Percentiles rank a stretch among this genome's conserved stretches.
These are phyloP conservation scores for Noctua janthe DNA, from an alignment of 2,888 invertebrate genomes.

Conservation along the genomic window DNA sequence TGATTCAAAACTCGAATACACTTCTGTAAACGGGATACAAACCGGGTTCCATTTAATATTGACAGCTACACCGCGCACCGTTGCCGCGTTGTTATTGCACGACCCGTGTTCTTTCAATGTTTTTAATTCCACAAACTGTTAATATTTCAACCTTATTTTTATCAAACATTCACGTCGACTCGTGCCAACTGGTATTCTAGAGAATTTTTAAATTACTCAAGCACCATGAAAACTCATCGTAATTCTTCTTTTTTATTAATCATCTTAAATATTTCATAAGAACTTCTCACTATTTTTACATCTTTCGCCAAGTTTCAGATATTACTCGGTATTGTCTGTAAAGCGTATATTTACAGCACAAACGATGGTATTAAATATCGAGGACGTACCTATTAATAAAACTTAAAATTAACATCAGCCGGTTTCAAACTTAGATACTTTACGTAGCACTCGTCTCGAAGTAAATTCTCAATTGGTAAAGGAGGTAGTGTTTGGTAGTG, in stretches of 20 bases:
- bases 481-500: constrained; percentile 62
- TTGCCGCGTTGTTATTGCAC: not conserved
- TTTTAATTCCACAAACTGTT: constrained; percentile 6
- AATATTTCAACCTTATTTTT: constrained; percentile 13
- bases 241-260: not conserved
- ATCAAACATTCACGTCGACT: not conserved
- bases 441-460: constrained; percentile 53
- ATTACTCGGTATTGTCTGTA: not conserved
- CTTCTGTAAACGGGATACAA: not conserved
- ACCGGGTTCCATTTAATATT: constrained; percentile 6
- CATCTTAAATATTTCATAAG: too few species aligned
- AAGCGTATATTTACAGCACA: constrained; percentile 13
- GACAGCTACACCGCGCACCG: not conserved
- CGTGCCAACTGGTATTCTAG: not conserved
- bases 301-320: constrained; percentile 9
- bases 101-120: not conserved
- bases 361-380: constrained; percentile 21
- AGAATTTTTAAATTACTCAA: constrained; percentile 1
- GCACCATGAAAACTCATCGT: not conserved
- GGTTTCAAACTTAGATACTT: constrained; percentile 69
- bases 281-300: not conserved
- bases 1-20: not conserved
- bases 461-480: constrained; percentile 67
- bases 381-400: constrained; percentile 52
- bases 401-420: constrained; percentile 70